Evolutionary conservation across 2,888 invertebrate species (phyloP).

Genomic region (Acrocera orbiculus): DNA sequence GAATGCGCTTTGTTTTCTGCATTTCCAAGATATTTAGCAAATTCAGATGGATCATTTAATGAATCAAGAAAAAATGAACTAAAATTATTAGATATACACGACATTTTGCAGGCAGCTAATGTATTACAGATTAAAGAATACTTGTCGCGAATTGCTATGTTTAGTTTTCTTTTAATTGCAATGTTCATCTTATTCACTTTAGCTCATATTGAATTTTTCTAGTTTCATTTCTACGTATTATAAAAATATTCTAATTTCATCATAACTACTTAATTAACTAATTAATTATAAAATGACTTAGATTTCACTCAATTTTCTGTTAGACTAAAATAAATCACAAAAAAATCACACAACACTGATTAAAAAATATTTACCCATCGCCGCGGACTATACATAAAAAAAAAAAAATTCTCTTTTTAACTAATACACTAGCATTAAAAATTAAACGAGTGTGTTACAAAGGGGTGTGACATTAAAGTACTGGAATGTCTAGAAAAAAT

Average conservation of each 20-base stretch:
- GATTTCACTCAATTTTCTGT: conserved; percentile 7
- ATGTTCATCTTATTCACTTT: conserved; percentile 11
- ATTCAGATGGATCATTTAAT: conserved; percentile 29
- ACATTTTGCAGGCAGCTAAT: conserved; percentile 20
- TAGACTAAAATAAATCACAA: conserved; percentile 9
- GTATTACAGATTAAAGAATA: conserved; percentile 5
- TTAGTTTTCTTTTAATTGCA: conserved; percentile 10
- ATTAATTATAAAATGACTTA: conserved; percentile 7
- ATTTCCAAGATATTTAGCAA: conserved; percentile 31
- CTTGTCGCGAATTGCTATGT: conserved; percentile 9
- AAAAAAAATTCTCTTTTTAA: conserved; percentile 3
- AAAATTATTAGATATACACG: conserved; percentile 31
- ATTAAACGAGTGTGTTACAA: conserved; percentile 8
- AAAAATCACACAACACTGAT: conserved; percentile 18
- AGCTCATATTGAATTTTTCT: background rate
- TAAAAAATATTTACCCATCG: conserved; percentile 15
- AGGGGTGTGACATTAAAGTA: conserved; percentile 15
- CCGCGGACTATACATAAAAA: conserved; percentile 14
- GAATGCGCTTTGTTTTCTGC: conserved; percentile 29
- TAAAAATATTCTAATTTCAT: conserved; percentile 5
- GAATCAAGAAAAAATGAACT: conserved; percentile 31
- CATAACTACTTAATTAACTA: conserved; percentile 7
- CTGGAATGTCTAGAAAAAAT: conserved; percentile 26
- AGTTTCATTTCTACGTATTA: background rate
- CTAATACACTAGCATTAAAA: conserved; percentile 7